Evolutionary conservation across 2,113 vertebrate genomes (phyloP), one percentile per base, ranked within the genome.

Genomic region (Cepphus grylle): DNA sequence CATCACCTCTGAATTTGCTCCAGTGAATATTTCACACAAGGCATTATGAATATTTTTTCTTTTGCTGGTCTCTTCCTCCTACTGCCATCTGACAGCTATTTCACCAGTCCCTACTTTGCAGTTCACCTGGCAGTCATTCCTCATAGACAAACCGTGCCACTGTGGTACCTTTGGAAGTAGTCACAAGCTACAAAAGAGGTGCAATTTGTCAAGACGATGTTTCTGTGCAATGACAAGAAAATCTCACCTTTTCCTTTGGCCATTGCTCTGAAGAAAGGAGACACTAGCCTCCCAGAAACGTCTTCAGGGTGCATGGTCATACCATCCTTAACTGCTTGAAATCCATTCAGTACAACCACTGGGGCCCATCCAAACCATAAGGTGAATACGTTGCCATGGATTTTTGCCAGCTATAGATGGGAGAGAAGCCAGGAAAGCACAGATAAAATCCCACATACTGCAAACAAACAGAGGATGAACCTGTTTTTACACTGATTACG

Each of bases 191-290:
- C n/a, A 62, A 12, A 89, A 88, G 43, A 82, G 18, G 5, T 89
- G 30, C 25, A 73, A 0, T 55, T 84, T 88, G 19, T 42, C 45
- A 53, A 66, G 36, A 42, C 2, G 1, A 34, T 36, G 29, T 15
- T 80, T 76, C 38, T 55, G 47, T 69, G 58, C 27, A 74, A 12
- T 14, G 12, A 32, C 22, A 58, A 45, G 45, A 38, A 77, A 81
- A 8, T 34, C 56, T 93, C 87, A 96, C 98, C 98, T 96, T 93
- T 97, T 95, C 96, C 97, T 93, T 96, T 96, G 79, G 95, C 95
- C 59, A 97, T 30, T 71, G 95, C 94, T 90, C 36, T 69, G 82
- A 98, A 96, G 49, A 97, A 73, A 15, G 92, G 96, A 10, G 93
- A 94, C 36, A 97, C 91, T 4, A 96, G 76, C 45, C 97, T 94